Percentiles rank a stretch among this genome's conserved stretches.
These are phyloP conservation scores for Tanaodytes sp. DNA, from an alignment of 2,888 invertebrate species.

Conservation along the genomic window DNA sequence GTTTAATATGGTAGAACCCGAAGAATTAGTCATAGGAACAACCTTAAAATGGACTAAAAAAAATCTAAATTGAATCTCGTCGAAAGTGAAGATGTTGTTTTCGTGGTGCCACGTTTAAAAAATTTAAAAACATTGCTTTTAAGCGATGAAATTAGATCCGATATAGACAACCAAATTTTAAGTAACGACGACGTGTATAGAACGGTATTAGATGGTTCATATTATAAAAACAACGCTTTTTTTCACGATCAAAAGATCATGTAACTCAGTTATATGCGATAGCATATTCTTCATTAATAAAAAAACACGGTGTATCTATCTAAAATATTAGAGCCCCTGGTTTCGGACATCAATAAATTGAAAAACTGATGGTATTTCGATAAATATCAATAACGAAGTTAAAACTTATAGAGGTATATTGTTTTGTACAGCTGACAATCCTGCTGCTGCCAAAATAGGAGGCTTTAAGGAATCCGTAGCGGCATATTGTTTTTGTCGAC, in stretches of 20 bases:
- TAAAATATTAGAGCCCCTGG: conserved; percentile 6
- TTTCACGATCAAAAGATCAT: conserved; percentile 11
- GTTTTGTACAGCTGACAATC: conserved; percentile 17
- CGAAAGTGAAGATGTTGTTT: conserved; percentile 8
- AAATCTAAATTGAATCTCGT: background rate
- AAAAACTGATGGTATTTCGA: conserved; percentile 29
- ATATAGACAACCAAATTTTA: background rate
- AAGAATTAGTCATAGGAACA: background rate
- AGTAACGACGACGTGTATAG: conserved; percentile 1
- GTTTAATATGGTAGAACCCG: background rate
- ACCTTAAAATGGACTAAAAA: background rate
- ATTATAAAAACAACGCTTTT: conserved; percentile 2
- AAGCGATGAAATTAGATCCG: background rate
- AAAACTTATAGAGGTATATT: conserved; percentile 47
- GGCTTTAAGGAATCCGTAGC: conserved; percentile 56
- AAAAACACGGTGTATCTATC: conserved; percentile 9
- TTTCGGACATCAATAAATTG: conserved; percentile 35
- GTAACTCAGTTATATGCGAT: conserved; percentile 4
- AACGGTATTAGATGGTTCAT: conserved; percentile 17
- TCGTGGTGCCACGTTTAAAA: conserved; percentile 3
- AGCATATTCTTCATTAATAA: background rate
- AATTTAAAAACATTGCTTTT: conserved; percentile 34
- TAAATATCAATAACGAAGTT: conserved; percentile 29
- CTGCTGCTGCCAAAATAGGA: conserved; percentile 38
- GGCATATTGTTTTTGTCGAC: conserved; percentile 51